Evolutionary conservation across 2,113 vertebrate genomes (phyloP), one percentile per base, ranked within the genome.

Genomic region (Leptobrachium leishanense): DNA sequence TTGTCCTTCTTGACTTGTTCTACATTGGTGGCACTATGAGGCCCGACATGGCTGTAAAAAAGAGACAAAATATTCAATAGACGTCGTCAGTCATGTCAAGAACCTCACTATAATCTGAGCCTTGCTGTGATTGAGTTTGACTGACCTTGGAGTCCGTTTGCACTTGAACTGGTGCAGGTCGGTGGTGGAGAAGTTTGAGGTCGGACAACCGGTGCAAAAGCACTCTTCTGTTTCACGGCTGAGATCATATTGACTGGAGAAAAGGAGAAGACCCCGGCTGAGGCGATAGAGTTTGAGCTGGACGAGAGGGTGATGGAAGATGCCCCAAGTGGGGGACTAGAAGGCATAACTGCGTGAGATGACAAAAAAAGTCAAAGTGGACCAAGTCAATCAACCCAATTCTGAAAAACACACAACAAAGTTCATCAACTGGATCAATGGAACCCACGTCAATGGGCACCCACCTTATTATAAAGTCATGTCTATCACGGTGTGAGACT

Each of bases 151-250:
- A 96, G 95, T 88, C 92, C 94, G 93, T 91, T 92, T 82, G 90
- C 92, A 85, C 94, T 95, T 91, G 92, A 87, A 92, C 95, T 90
- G 94, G 95, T 93, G 86, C 96, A 98, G 91, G 94, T 93, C 72
- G 95, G 96, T 76, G 96, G 91, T 10, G 96, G 96, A 75, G 97
- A 98, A 82, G 89, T 92, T 88, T 94, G 95, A 2, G 97, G 96
- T 82, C 97, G 93, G 86, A 99, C 94, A 85, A 99, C 97, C 0
- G 97, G 97, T 77, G 97, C 97, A 70, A 98, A 98, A 92, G 97
- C 97, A 92, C 97, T 99, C 87, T 98, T 99, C 95, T 98, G 97
- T 93, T 99, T 99, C 89, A 99, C 97, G 74, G 95, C 95, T 83
- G 95, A 98, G 93, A 98, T 95, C 95, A 98, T 96, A 89, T 95